Conservation (phyloP, 2,113 vertebrate genomes). For the Tychaedon coryphoeus region DNA sequence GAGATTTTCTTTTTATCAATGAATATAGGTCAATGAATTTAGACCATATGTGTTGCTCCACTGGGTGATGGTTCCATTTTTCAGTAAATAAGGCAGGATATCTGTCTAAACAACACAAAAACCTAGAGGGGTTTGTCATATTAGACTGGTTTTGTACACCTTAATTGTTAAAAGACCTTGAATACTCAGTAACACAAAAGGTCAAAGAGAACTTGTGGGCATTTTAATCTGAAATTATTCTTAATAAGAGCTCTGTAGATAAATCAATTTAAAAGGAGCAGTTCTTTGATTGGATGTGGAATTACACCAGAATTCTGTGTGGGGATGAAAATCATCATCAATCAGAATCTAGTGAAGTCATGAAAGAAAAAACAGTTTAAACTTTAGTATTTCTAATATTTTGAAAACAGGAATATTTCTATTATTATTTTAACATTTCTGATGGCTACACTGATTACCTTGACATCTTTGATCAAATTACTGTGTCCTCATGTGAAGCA, state of each 20-base stretch:
- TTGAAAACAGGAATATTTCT: neutral
- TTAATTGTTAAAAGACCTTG: constrained; percentile 33
- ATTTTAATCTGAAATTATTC: constrained; percentile 5
- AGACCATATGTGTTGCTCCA: constrained; percentile 33
- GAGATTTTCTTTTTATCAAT: constrained; percentile 9
- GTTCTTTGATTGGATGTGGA: neutral
- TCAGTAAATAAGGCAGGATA: constrained; percentile 52
- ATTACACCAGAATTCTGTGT: neutral
- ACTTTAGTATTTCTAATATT: neutral
- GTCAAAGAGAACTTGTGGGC: neutral
- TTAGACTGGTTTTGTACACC: neutral
- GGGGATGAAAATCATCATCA: neutral
- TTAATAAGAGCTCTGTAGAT: neutral
- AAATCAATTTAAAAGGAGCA: neutral
- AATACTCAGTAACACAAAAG: neutral
- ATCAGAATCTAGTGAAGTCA: neutral
- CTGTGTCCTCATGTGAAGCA: neutral
- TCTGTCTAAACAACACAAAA: constrained; percentile 44
- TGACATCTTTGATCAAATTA: neutral
- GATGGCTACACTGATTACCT: neutral
- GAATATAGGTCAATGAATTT: constrained; percentile 41
- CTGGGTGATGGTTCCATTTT: constrained; percentile 40
- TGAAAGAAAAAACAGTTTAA: neutral
- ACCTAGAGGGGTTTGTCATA: neutral
- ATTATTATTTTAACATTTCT: neutral